Conservation (phyloP, 2,113 vertebrate species). For the Cyphomyrus discorhynchus region DNA sequence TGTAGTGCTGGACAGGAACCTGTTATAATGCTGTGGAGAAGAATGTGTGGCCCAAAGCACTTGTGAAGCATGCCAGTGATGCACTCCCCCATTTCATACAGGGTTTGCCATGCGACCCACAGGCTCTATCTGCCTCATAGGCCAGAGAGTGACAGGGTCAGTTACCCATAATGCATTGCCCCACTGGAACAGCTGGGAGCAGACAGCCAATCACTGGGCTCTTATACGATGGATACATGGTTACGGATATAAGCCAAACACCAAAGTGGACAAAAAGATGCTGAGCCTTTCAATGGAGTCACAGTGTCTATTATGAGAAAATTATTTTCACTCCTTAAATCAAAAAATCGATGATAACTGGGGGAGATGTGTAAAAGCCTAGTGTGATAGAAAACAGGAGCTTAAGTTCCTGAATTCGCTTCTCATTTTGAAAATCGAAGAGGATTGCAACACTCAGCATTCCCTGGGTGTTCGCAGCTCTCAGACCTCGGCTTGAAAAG, state of each 20-base stretch:
- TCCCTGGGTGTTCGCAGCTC: not conserved
- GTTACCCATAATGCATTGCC: not conserved
- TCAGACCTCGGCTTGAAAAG: not conserved
- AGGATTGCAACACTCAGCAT: not conserved
- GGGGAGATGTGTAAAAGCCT: not conserved
- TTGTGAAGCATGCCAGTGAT: not conserved
- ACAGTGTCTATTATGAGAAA: not conserved
- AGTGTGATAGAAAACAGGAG: not conserved
- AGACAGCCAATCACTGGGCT: not conserved
- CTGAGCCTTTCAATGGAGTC: not conserved
- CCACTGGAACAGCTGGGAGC: not conserved
- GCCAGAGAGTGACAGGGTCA: not conserved
- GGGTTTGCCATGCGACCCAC: not conserved
- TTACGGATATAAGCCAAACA: not conserved
- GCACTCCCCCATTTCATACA: not conserved
- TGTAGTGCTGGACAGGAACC: not conserved
- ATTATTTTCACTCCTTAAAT: not conserved
- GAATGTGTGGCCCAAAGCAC: not conserved
- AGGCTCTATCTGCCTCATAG: not conserved
- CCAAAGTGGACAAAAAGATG: not conserved
- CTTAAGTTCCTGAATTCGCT: not conserved
- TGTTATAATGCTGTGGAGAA: not conserved
- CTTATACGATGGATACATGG: not conserved
- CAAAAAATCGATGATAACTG: not conserved
- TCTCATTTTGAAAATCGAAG: not conserved